A percentile compares a stretch with the other conserved stretches of the same genome.
Conservation (phyloP, 2,888 invertebrate genomes). For the Itoplectis maculator region DNA sequence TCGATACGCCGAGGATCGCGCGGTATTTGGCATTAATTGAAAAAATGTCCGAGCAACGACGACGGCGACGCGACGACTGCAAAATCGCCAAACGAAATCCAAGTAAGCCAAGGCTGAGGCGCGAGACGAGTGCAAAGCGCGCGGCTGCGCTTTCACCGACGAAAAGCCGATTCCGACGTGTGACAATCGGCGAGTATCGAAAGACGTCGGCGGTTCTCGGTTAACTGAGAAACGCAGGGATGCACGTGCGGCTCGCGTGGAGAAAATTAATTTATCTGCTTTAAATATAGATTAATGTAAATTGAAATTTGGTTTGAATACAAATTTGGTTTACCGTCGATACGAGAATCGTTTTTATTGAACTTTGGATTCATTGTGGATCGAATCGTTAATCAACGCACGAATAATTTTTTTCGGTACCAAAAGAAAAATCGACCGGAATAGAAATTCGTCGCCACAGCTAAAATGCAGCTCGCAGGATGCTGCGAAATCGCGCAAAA, state of each 20-base stretch:
- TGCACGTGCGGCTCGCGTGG: not conserved
- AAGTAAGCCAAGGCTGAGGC: conserved; percentile 72
- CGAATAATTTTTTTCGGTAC: too few relatives aligned
- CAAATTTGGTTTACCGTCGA: too few relatives aligned
- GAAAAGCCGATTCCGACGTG: conserved; percentile 43
- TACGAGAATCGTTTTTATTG: too few relatives aligned
- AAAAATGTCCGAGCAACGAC: too few relatives aligned
- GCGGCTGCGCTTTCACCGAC: conserved; percentile 59
- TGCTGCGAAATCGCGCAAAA: not conserved
- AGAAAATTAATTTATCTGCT: not conserved
- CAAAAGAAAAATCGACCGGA: too few relatives aligned
- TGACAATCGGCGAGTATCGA: conserved; percentile 20
- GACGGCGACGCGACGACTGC: conserved; percentile 15
- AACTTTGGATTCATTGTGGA: too few relatives aligned
- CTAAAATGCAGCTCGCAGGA: too few relatives aligned
- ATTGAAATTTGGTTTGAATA: not conserved
- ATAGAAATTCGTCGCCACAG: too few relatives aligned
- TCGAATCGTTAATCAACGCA: too few relatives aligned
- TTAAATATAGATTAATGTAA: not conserved
- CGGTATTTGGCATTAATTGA: not conserved
- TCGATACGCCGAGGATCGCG: too few relatives aligned
- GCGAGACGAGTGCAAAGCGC: conserved; percentile 9
- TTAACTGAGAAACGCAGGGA: too few relatives aligned
- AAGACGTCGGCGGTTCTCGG: not conserved
- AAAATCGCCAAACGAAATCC: conserved; percentile 68